Percentiles rank a stretch among this genome's conserved stretches.
phyloP scores from a whole-genome alignment of 2,888 invertebrate species.

The Harmothoe impar region DNA sequence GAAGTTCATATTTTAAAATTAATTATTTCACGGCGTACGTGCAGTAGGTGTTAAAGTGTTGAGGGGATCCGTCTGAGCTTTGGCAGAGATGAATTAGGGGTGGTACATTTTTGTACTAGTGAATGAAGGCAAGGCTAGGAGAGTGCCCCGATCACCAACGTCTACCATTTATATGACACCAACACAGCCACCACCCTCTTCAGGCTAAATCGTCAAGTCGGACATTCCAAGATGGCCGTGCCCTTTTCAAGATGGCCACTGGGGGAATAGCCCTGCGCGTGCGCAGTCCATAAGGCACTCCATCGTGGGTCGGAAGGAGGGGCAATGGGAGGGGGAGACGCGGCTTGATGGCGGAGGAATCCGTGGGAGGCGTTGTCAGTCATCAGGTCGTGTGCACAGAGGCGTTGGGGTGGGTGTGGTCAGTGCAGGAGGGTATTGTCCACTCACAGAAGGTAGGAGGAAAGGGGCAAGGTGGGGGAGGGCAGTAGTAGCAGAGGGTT shows the following conservation, averaged over 20 bases:
- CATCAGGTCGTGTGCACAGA: neutral
- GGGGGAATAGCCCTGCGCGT: slow-evolving; percentile 1
- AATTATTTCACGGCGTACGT: no score
- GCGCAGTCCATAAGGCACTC: slow-evolving; percentile 46
- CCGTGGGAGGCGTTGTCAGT: neutral
- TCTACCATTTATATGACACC: slow-evolving; percentile 35
- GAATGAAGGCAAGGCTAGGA: no score
- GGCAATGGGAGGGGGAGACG: neutral
- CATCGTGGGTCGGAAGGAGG: slow-evolving; percentile 10
- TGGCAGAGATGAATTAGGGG: no score
- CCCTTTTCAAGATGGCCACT: neutral
- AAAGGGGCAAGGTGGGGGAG: neutral
- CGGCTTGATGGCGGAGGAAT: slow-evolving; percentile 5
- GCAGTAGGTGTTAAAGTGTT: no score
- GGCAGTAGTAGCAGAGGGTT: no score
- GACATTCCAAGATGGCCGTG: neutral
- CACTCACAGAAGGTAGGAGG: neutral
- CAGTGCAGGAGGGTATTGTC: neutral
- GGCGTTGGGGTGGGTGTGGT: neutral
- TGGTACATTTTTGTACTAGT: no score
- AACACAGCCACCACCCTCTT: neutral
- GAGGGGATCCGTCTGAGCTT: no score
- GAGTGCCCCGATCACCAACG: no score
- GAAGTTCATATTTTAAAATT: no score
- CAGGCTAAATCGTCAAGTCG: neutral